Evolutionary conservation across 2,113 vertebrate genomes (phyloP).

Genomic region (Puntigrus tetrazona): DNA sequence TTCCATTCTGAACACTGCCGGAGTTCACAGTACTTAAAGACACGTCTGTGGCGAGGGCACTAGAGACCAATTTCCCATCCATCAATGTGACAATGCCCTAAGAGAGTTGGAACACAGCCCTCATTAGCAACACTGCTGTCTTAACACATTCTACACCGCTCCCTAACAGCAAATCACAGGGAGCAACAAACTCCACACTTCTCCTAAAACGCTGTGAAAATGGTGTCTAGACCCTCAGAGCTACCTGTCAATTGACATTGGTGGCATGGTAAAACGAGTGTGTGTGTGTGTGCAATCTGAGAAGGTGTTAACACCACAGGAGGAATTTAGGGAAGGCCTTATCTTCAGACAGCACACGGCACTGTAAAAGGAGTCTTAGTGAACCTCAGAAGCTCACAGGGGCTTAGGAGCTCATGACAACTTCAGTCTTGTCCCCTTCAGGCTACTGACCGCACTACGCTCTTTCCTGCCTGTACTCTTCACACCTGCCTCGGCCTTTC

Average conservation of each 20-base stretch:
- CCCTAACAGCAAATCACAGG: constrained; percentile 7
- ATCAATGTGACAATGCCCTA: constrained; percentile 8
- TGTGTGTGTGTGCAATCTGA: constrained; percentile 20
- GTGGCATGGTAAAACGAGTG: constrained; percentile 8
- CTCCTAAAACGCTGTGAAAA: not conserved
- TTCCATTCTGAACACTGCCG: not conserved
- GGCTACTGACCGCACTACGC: not conserved
- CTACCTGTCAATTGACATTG: not conserved
- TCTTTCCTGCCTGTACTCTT: no score
- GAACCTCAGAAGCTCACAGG: constrained; percentile 23
- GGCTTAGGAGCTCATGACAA: constrained; percentile 22
- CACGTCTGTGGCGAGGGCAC: not conserved
- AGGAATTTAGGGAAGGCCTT: constrained; percentile 59
- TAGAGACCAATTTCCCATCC: constrained; percentile 30
- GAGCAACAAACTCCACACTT: not conserved
- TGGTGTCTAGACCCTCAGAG: not conserved
- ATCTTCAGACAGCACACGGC: constrained; percentile 64
- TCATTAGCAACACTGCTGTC: constrained; percentile 54
- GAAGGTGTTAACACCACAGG: constrained; percentile 33
- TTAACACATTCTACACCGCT: constrained; percentile 33
- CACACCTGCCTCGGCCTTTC: not conserved
- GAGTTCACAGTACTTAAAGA: constrained; percentile 28
- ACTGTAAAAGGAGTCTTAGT: constrained; percentile 48
- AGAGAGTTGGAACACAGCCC: constrained; percentile 21
- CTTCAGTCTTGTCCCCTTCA: constrained; percentile 20